A percentile compares a stretch with the other conserved stretches of the same genome.
Evolutionary conservation across 1,140 invertebrate genomes (phyloP).

Genomic region (Eumaeus atala): DNA sequence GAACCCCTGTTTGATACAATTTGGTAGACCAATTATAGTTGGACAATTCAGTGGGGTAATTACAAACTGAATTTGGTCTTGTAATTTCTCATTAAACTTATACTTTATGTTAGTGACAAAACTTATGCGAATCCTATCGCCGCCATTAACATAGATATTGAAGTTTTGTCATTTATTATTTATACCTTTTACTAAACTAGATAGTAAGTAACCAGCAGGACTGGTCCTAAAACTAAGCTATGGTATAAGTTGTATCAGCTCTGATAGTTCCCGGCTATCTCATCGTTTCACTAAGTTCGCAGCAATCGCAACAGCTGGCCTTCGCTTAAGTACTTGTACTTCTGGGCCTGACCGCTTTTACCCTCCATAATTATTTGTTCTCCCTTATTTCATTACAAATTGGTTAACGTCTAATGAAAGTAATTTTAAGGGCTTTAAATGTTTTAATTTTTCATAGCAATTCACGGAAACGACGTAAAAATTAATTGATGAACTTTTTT

Average conservation of each 20-base stretch:
- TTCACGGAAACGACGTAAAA: neutral
- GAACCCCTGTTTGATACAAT: too few species aligned
- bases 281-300: conserved; percentile 25
- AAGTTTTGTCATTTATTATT: too few species aligned
- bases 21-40: too few species aligned
- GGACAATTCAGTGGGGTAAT: too few species aligned
- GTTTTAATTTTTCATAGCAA: neutral
- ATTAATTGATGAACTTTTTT: neutral
- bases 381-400: conserved; percentile 41
- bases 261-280: neutral
- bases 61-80: too few species aligned
- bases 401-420: conserved; percentile 28
- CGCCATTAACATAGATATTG: too few species aligned
- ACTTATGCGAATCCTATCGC: too few species aligned
- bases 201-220: too few species aligned
- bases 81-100: too few species aligned
- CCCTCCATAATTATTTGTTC: conserved; percentile 48
- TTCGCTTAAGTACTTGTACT: conserved; percentile 45
- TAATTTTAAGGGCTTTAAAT: conserved; percentile 10
- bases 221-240: too few species aligned
- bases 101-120: too few species aligned
- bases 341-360: conserved; percentile 35
- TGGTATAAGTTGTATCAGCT: neutral
- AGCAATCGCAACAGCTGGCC: conserved; percentile 40
- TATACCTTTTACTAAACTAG: too few species aligned